Conservation (phyloP, 2,113 vertebrate genomes). For the Neofelis nebulosa region DNA sequence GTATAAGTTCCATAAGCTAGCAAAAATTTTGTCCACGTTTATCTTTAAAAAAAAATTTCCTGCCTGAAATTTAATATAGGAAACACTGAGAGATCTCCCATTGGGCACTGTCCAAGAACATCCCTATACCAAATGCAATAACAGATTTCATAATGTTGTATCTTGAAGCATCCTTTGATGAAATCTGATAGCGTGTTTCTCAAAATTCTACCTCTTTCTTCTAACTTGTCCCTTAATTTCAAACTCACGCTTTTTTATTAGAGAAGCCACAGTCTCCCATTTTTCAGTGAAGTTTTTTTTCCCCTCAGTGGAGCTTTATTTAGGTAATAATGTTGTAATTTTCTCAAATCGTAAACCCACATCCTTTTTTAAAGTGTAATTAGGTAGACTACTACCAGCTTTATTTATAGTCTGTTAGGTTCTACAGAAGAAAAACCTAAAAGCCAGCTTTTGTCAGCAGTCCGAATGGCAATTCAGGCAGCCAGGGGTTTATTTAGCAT, state of each 20-base stretch:
- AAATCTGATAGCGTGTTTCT: background rate
- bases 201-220: background rate
- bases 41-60: background rate
- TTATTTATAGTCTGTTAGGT: background rate
- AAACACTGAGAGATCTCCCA: conserved; percentile 1
- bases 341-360: background rate
- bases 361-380: background rate
- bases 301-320: background rate
- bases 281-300: background rate
- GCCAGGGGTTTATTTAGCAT: background rate
- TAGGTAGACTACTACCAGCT: background rate
- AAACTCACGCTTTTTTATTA: background rate
- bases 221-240: conserved; percentile 18
- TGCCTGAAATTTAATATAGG: conserved; percentile 32
- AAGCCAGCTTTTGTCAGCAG: background rate
- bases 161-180: background rate
- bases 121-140: background rate
- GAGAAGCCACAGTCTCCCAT: background rate
- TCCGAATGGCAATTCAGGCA: background rate
- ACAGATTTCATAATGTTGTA: background rate
- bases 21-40: background rate
- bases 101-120: background rate
- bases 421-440: background rate
- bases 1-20: background rate
- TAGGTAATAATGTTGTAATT: background rate